These are phyloP conservation scores for Amphimallon solstitiale DNA, from an alignment of 2,888 invertebrate species.

Conservation along the genomic window DNA sequence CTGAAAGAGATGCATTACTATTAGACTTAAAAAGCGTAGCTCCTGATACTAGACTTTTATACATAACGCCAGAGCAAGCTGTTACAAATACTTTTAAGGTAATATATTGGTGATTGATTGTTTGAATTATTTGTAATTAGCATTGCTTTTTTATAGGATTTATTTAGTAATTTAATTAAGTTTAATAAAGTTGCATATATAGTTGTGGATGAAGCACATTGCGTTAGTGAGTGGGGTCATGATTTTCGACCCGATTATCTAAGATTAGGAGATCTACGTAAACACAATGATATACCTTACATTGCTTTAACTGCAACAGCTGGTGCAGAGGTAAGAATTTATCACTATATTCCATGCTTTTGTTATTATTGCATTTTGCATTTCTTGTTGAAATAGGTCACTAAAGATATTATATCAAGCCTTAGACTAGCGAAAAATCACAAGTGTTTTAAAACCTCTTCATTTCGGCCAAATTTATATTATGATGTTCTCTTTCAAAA, in stretches of 20 bases:
- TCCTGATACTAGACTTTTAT: conserved; percentile 86
- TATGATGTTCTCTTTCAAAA: conserved; percentile 95
- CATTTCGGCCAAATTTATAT: conserved; percentile 91
- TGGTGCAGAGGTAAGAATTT: conserved; percentile 67
- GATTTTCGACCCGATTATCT: conserved; percentile 97
- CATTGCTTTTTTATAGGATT: conserved; percentile 60
- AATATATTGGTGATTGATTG: conserved; percentile 2
- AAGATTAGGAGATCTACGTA: conserved; percentile 79
- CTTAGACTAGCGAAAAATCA: conserved; percentile 67
- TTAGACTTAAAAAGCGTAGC: conserved; percentile 75
- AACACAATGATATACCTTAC: conserved; percentile 79
- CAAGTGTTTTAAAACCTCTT: conserved; percentile 79
- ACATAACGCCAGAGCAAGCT: conserved; percentile 97
- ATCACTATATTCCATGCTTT: neutral
- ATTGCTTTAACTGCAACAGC: conserved; percentile 98
- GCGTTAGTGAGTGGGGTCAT: conserved; percentile 99
- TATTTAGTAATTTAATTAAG: conserved; percentile 76
- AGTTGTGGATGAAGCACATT: conserved; percentile 97
- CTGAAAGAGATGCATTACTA: conserved; percentile 81
- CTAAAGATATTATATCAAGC: conserved; percentile 82
- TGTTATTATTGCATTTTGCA: conserved; percentile 36
- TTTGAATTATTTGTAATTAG: neutral
- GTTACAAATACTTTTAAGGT: conserved; percentile 79
- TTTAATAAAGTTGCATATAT: conserved; percentile 86
- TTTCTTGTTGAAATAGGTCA: conserved; percentile 67